Base-by-base conservation (phyloP, 2,888 invertebrate genomes). In the Germaria angustata region DNA sequence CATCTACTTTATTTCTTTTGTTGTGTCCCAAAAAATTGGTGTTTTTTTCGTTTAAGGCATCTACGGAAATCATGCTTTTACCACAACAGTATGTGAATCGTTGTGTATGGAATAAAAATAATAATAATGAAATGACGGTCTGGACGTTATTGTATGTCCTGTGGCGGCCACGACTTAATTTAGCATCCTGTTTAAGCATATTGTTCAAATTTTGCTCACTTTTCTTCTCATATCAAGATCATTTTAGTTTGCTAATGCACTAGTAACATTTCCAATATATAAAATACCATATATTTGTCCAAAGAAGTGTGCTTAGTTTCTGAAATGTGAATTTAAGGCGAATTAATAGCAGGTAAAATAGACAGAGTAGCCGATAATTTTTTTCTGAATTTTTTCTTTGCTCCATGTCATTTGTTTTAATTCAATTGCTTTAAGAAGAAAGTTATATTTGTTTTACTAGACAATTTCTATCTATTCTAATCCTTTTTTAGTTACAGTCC, bases 161-260 rank as follows among this genome's bases (percentile, higher is more conserved):
- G 82, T 82, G 79, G 82, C 71, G 75, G 46, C 66, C 82, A 82
- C 79, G 75, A 75, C 79, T 82, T 79, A 82, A 82, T 82, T 82
- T 82, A 71, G 75, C 79, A 82, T 79, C 79, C 79, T 76, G 82
- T 73, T 80, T 75, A 82, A 82, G 79, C 75, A 82, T 79, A 82
- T 79, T 82, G 82, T 79, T 75, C 8, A 53, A 22, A 72, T 69
- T 75, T 68, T 32, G 32, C 24, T 11, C 13, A 49, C 3, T 32
- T 51, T 36, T 57, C 11, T 5, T n/a, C 17, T n/a, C 13, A 59
- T 39, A 36, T 15, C 34, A 11, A 39, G 63, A 46, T 17, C 8
- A 49, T 15, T 41, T 49, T 6, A 22, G 20, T 41, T 63, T n/a
- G 8, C 20, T 17, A 13, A 32, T 11, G 0, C 15, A 17, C 32